Base-by-base conservation (phyloP, 2,797 vertebrate genomes). In the Artibeus lituratus region DNA sequence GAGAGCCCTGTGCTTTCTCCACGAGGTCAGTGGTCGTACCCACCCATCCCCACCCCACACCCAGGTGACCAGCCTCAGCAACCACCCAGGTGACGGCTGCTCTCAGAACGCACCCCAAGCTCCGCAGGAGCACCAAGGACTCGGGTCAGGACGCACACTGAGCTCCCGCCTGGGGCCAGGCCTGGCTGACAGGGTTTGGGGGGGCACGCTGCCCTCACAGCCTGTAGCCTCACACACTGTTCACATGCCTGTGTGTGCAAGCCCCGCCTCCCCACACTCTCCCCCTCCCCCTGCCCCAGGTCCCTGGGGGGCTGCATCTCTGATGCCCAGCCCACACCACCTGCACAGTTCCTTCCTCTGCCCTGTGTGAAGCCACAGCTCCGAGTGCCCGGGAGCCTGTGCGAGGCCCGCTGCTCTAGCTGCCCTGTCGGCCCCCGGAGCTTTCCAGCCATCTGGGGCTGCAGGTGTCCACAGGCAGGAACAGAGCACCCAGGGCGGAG, bases 351-450 rank as follows among this genome's bases (percentile, higher is more conserved):
- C n/a, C 3, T 12, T 2, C 37, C 53, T 6, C 49, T 0, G 4
- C 74, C 15, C 2, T 0, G 1, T 21, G 26, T 6, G 32, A 24
- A 39, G 7, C 19, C 35, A n/a, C 0, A 0, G 32, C 21, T 10
- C 26, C 0, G 3, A 3, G 5, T 3, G 32, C 39, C 62, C 37
- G 26, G 37, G 18, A 1, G 32, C 29, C 2, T 24, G 24, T 1
- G 1, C 1, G 1, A 26, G 14, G 53, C 78, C 16, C 0, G 29
- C 72, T 19, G 24, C 24, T 42, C 42, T 10, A 5, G 67, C 67
- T 11, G 57, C 44, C 44, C 26, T 26, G 16, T 12, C 32, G 10
- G 51, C 10, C 49, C 76, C 22, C 10, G 5, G 26, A 44, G 29
- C 51, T 37, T 7, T 9, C 10, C 32, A 0, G 4, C 65, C 3